These are phyloP conservation scores for Akabosia matsudoensis DNA, from an alignment of 1,140 invertebrate species.

Conservation along the genomic window DNA sequence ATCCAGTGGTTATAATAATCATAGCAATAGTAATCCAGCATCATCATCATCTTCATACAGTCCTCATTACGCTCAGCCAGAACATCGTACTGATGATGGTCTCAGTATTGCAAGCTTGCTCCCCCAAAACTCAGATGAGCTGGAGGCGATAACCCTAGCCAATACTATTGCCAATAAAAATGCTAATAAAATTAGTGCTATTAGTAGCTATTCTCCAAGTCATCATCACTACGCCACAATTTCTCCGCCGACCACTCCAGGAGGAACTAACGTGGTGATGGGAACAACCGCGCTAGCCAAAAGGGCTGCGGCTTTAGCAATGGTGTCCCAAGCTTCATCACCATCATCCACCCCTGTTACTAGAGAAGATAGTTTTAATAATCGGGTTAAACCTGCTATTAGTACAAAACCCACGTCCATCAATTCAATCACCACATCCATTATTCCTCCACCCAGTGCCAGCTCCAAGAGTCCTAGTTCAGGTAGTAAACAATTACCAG, in stretches of 20 bases:
- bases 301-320: constrained; percentile 19
- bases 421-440: constrained; percentile 26
- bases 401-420: constrained; percentile 25
- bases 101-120: neutral
- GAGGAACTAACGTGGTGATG: constrained; percentile 17
- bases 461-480: too few species aligned
- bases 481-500: neutral
- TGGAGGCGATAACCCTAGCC: constrained; percentile 24
- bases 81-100: neutral
- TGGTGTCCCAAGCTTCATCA: neutral
- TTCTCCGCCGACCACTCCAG: constrained; percentile 12
- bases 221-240: constrained; percentile 10
- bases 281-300: neutral
- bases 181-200: constrained; percentile 29
- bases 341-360: neutral
- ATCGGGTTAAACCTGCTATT: constrained; percentile 10
- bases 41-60: neutral
- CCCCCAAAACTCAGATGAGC: constrained; percentile 2
- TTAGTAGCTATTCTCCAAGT: constrained; percentile 5
- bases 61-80: neutral
- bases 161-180: constrained; percentile 28
- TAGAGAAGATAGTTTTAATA: neutral
- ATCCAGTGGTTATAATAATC: neutral
- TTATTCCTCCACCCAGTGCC: constrained; percentile 13
- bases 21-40: neutral